A percentile compares a stretch with the other conserved stretches of the same genome.
These are phyloP conservation scores for Amblyjoppa fuscipennis DNA, from an alignment of 2,888 invertebrate genomes.

Conservation along the genomic window DNA sequence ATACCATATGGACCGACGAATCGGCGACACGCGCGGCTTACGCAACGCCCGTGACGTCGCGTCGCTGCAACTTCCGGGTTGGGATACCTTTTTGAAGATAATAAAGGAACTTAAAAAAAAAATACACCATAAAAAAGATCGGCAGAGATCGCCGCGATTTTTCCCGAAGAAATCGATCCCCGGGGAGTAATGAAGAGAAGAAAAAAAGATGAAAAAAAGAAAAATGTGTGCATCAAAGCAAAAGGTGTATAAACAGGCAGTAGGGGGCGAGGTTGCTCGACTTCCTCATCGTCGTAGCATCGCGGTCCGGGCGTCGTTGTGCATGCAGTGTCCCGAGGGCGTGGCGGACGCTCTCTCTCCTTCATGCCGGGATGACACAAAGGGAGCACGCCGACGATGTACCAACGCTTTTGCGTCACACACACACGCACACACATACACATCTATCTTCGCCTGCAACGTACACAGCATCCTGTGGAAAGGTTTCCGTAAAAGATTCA, in stretches of 20 bases:
- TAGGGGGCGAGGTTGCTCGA: constrained; percentile 66
- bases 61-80: constrained; percentile 75
- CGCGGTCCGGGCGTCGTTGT: constrained; percentile 46
- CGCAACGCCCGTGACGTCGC: constrained; percentile 54
- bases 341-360: constrained; percentile 59
- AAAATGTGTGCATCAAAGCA: constrained; percentile 26
- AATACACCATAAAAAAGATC: constrained; percentile 37
- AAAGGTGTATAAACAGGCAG: constrained; percentile 37
- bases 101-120: constrained; percentile 21
- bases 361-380: constrained; percentile 63
- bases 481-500: constrained; percentile 44
- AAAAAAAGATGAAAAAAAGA: background rate
- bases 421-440: background rate
- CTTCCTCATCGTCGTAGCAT: constrained; percentile 63
- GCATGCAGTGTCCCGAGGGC: constrained; percentile 52
- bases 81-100: background rate
- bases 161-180: constrained; percentile 75
- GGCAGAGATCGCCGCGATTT: constrained; percentile 67
- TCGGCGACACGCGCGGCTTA: constrained; percentile 60
- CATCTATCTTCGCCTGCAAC: background rate
- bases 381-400: constrained; percentile 56
- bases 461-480: constrained; percentile 20
- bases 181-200: constrained; percentile 50
- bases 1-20: constrained; percentile 50
- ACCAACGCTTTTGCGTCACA: constrained; percentile 35